Conservation (phyloP, 2,888 invertebrate genomes). For the Oeneis ivallda region DNA sequence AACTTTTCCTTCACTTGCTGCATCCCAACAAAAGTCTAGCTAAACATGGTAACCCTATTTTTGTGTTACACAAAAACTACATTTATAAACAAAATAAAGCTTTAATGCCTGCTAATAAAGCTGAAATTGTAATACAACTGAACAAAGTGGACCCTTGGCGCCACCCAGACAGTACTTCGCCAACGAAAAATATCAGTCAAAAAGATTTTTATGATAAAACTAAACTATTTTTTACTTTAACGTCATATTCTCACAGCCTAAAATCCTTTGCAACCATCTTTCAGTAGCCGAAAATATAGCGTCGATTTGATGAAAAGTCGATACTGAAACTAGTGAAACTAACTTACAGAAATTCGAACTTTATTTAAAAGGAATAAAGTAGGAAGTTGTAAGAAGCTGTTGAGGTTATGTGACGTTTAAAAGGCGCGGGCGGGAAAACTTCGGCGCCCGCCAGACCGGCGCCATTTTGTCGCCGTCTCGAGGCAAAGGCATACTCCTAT, state of each 20-base stretch:
- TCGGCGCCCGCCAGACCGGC: slow-evolving; percentile 70
- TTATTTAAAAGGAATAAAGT: slow-evolving; percentile 26
- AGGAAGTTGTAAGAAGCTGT: slow-evolving; percentile 13
- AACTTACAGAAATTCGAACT: slow-evolving; percentile 37
- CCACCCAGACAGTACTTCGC: slow-evolving; percentile 59
- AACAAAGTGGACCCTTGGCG: slow-evolving; percentile 44
- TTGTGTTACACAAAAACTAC: slow-evolving; percentile 14
- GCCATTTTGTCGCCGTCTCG: slow-evolving; percentile 62
- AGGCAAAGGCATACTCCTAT: slow-evolving; percentile 57
- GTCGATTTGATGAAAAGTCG: slow-evolving; percentile 52
- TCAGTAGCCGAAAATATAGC: slow-evolving; percentile 44
- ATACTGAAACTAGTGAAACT: slow-evolving; percentile 49
- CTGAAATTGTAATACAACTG: slow-evolving; percentile 22
- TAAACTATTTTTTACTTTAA: neutral
- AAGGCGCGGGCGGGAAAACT: slow-evolving; percentile 49
- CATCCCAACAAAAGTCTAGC: too few species aligned
- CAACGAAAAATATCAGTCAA: slow-evolving; percentile 51
- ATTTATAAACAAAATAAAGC: slow-evolving; percentile 3
- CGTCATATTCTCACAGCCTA: slow-evolving; percentile 23
- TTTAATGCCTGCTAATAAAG: neutral
- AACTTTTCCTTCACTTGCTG: too few species aligned
- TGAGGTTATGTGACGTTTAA: slow-evolving; percentile 41
- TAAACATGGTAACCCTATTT: slow-evolving; percentile 16
- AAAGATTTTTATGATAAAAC: slow-evolving; percentile 32
- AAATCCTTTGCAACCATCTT: slow-evolving; percentile 31